Conservation (phyloP, 1,140 invertebrate genomes). For the Trachymyrmex cornetzi region DNA sequence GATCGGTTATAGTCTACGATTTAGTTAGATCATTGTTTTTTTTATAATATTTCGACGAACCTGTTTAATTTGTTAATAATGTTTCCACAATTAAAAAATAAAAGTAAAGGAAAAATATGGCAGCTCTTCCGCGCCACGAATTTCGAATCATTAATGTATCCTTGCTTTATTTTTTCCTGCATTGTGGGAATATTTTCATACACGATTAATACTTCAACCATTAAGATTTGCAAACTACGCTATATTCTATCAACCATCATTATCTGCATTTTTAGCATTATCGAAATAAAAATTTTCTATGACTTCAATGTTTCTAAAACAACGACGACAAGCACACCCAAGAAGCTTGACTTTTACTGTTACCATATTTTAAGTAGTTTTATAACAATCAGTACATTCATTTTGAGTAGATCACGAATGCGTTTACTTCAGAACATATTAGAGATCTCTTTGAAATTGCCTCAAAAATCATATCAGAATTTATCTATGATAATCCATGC, state of each 20-base stretch:
- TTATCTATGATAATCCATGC: neutral
- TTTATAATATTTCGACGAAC: neutral
- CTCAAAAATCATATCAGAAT: neutral
- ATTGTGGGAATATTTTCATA: slow-evolving; percentile 1
- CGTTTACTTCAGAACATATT: neutral
- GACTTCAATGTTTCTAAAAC: neutral
- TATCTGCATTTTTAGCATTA: neutral
- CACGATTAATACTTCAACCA: neutral
- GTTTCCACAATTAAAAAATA: neutral
- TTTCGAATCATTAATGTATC: slow-evolving; percentile 22
- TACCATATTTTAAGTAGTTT: slow-evolving; percentile 66
- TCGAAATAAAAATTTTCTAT: neutral
- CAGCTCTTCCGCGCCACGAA: neutral
- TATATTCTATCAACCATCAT: neutral
- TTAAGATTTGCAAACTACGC: neutral
- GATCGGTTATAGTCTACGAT: neutral
- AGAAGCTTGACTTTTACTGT: neutral
- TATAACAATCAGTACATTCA: neutral
- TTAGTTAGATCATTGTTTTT: neutral
- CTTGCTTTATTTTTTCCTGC: neutral
- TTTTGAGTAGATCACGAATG: neutral
- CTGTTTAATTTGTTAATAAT: neutral
- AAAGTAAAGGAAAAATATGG: neutral
- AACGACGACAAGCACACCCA: neutral
- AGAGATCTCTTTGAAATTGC: neutral